Evolutionary conservation across 2,888 invertebrate species (phyloP), one percentile per base, ranked within the genome.

Genomic region (Antheraea assamensis): DNA sequence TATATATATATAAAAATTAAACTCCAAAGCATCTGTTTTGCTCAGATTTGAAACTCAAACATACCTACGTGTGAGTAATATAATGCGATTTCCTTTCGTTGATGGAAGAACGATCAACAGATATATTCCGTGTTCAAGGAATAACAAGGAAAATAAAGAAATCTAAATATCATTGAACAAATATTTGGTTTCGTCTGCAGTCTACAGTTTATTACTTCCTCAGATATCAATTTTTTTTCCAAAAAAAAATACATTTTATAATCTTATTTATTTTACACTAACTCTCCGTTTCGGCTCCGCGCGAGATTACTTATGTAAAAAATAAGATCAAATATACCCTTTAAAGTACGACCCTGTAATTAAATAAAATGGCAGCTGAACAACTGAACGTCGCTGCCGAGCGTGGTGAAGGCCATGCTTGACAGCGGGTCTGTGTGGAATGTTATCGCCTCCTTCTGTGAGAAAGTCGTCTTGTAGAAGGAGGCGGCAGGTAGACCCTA

Each of bases 161-260:
- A 19, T 70, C 15, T 68, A 68, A 70, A 70, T 66, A 55, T 35
- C 68, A 24, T 27, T 21, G 61, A 27, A 17, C 13, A 64, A 64
- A 64, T 30, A 64, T 64, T 64, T 64, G 19, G 2, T 2, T 64
- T 15, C 61, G 17, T 13, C 61, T 64, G 17, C 61, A 64, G 15
- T 35, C n/a, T n/a, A n/a, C n/a, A n/a, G n/a, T 10, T 42, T 75
- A 42, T 75, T 76, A 80, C 70, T 70, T 74, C 66, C 71, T 61
- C n/a, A n/a, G 61, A 71, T 71, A 61, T 27, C 5, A 10, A 24
- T n/a, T 24, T 24, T 24, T 58, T 58, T 58, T 3, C 8, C 24
- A 8, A 3, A 58, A 58, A 24, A 2, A 24, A 24, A 24, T 58
- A 58, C 19, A 52, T 21, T 21, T 17, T 13, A 30, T 1, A 5